Evolutionary conservation across 2,888 invertebrate species (phyloP).

Genomic region (Deroplatys truncata): DNA sequence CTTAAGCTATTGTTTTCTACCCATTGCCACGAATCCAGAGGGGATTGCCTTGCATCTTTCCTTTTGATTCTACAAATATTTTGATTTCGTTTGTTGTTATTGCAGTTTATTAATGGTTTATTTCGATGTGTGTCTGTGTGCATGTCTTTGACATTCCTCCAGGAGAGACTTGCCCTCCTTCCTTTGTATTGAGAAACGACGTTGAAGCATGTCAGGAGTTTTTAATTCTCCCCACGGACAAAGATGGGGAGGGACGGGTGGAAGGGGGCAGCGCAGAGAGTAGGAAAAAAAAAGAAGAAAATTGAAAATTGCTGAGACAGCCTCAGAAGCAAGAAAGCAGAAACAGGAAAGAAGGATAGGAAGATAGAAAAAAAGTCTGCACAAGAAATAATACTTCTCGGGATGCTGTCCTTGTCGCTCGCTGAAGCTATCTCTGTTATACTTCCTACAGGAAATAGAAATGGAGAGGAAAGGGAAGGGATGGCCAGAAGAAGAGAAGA

Average conservation of each 20-base stretch:
- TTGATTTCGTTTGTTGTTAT: not conserved
- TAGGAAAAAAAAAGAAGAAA: constrained; percentile 21
- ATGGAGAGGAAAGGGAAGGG: constrained; percentile 4
- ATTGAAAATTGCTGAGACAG: constrained; percentile 32
- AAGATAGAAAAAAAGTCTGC: constrained; percentile 12
- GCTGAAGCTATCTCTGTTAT: constrained; percentile 24
- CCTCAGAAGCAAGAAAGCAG: constrained; percentile 27
- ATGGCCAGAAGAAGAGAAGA: not conserved
- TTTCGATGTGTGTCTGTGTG: constrained; percentile 18
- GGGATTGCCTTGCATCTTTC: not conserved
- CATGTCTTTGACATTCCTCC: constrained; percentile 26
- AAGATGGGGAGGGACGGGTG: constrained; percentile 3
- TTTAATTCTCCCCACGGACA: constrained; percentile 33
- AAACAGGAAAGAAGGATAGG: not conserved
- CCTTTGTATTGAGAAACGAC: constrained; percentile 28
- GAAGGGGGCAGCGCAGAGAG: not conserved
- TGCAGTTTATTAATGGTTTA: constrained; percentile 17
- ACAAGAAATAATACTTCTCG: constrained; percentile 21
- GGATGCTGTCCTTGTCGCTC: not conserved
- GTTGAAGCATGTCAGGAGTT: constrained; percentile 31
- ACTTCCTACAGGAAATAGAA: constrained; percentile 25
- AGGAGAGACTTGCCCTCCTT: constrained; percentile 13
- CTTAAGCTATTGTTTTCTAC: not conserved
- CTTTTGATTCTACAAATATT: not conserved
- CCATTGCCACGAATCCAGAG: not conserved